Evolutionary conservation across 2,797 vertebrate genomes (phyloP).

Genomic region (Spondyliosoma cantharus): DNA sequence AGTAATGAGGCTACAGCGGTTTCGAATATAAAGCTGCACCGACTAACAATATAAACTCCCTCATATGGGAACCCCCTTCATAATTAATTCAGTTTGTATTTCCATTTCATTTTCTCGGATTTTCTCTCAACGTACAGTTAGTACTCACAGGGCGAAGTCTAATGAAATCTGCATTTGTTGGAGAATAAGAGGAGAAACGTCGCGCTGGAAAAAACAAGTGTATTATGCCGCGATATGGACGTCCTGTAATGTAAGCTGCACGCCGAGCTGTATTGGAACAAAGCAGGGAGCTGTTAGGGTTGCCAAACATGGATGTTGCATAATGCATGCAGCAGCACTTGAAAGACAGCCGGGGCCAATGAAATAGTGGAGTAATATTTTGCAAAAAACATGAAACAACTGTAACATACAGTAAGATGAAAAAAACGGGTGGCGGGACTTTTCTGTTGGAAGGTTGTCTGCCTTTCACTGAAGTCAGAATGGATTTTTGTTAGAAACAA

Average conservation of each 20-base stretch:
- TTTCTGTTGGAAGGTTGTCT: background rate
- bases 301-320: slow-evolving; percentile 48
- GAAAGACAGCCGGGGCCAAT: slow-evolving; percentile 26
- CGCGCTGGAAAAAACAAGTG: slow-evolving; percentile 31
- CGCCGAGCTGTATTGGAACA: slow-evolving; percentile 37
- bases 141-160: slow-evolving; percentile 31
- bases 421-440: background rate
- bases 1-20: slow-evolving; percentile 1
- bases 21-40: slow-evolving; percentile 3
- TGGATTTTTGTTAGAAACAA: background rate
- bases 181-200: slow-evolving; percentile 8
- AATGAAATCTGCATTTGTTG: slow-evolving; percentile 46
- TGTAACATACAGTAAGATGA: background rate
- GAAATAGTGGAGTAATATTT: slow-evolving; percentile 36
- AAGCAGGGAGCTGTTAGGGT: slow-evolving; percentile 28
- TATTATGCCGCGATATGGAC: slow-evolving; percentile 34
- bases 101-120: slow-evolving; percentile 52
- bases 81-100: slow-evolving; percentile 41
- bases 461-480: background rate
- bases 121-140: slow-evolving; percentile 28
- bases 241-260: slow-evolving; percentile 38
- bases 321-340: slow-evolving; percentile 47
- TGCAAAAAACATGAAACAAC: background rate
- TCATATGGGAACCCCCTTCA: slow-evolving; percentile 38
- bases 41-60: slow-evolving; percentile 35